Evolutionary conservation across 2,797 vertebrate genomes (phyloP), one percentile per base, ranked within the genome.

Genomic region (Neostethus bicornis): DNA sequence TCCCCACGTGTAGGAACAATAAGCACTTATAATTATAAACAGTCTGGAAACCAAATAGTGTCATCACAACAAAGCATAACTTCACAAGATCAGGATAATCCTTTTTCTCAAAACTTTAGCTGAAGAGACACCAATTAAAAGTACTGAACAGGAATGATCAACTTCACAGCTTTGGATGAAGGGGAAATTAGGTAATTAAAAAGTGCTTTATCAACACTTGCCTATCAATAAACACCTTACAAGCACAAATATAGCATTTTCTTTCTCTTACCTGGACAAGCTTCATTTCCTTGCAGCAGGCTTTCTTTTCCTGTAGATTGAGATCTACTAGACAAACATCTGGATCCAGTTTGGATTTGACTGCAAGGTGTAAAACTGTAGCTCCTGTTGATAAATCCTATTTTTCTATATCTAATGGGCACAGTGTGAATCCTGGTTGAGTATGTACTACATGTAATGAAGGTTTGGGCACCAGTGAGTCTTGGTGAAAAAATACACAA

Each of bases 211-310:
- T 39, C 1, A 20, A 13, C 21, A 43, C 16, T 7, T 45, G 11
- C 14, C 41, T 34, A 20, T 54, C 4, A n/a, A n/a, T 4, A 16
- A 23, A 13, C 11, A 44, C 23, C 4, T 21, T 19, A 12, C 26
- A 4, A 45, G 17, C 8, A 11, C 8, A 39, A 19, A 11, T 17
- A 19, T 1, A n/a, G 7, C 4, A 47, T 31, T 7, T 8, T 17
- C 19, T 12, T 1, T 13, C 8, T 19, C 56, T 78, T 56, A 89
- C 89, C 83, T 3, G 73, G 64, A 61, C 61, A 76, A 2, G 71
- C 2, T 48, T 72, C 24, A 17, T 20, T 26, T 66, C 48, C 59
- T 25, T 26, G 74, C n/a, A 83, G 66, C 51, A 82, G 56, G 9
- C 47, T 58, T 19, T 32, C 61, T 31, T 60, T 75, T 3, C 6